Conservation (phyloP, 2,113 vertebrate species). For the Alces alces region DNA sequence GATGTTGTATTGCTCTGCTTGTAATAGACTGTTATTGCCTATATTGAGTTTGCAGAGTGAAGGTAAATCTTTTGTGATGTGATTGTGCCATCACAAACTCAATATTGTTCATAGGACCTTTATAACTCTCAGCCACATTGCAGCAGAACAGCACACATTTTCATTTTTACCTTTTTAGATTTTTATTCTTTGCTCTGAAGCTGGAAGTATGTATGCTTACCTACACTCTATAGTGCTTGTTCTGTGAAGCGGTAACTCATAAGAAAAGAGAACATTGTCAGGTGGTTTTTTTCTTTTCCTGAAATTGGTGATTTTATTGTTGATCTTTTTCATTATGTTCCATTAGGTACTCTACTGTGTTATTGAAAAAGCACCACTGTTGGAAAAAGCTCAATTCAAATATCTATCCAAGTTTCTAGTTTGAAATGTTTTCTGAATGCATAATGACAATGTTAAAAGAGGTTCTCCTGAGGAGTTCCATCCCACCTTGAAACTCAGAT, state of each 20-base stretch:
- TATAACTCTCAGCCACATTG: slow-evolving; percentile 85
- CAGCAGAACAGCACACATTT: slow-evolving; percentile 89
- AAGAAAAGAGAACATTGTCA: neutral
- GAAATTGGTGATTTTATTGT: slow-evolving; percentile 31
- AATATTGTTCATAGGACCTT: slow-evolving; percentile 89
- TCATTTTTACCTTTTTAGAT: slow-evolving; percentile 95
- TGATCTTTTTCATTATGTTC: slow-evolving; percentile 48
- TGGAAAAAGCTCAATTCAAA: slow-evolving; percentile 21
- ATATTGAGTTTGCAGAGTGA: slow-evolving; percentile 94
- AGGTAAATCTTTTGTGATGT: slow-evolving; percentile 96
- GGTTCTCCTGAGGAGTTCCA: neutral
- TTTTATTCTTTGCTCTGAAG: slow-evolving; percentile 77
- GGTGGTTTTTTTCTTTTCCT: slow-evolving; percentile 14
- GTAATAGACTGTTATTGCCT: slow-evolving; percentile 98
- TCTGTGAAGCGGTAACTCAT: slow-evolving; percentile 67
- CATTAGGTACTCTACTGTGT: neutral
- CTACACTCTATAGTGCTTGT: slow-evolving; percentile 32
- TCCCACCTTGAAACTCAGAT: neutral
- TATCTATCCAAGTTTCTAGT: neutral
- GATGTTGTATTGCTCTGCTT: slow-evolving; percentile 81
- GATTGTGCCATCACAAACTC: slow-evolving; percentile 92
- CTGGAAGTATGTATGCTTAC: slow-evolving; percentile 65
- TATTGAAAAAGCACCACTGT: neutral
- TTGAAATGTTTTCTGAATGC: neutral
- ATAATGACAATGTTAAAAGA: neutral